A percentile compares a stretch with the other conserved stretches of the same genome.
Evolutionary conservation across 2,113 vertebrate species (phyloP).

Genomic region (Phalacrocorax brasilianus): DNA sequence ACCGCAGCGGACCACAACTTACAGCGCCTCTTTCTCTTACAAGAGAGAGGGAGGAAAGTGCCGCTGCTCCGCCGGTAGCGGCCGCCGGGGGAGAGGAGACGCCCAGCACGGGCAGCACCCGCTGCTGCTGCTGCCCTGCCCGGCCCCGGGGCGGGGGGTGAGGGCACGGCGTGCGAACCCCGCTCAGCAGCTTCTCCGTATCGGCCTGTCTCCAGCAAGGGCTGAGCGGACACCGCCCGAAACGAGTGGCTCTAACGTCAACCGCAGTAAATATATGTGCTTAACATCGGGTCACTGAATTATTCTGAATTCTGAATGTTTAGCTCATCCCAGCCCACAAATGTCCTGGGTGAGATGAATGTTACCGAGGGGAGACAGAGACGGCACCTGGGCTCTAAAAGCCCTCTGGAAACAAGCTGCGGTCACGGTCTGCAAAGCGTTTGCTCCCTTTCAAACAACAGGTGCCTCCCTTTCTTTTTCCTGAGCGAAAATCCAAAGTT

Average conservation of each 20-base stretch:
- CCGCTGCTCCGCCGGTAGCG: accelerated
- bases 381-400: neutral
- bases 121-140: neutral
- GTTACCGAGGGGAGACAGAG: neutral
- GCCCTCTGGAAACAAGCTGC: neutral
- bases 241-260: neutral
- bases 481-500: neutral
- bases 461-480: neutral
- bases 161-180: accelerated
- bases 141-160: accelerated
- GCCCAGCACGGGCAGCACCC: neutral
- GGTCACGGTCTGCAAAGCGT: neutral
- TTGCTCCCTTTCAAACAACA: neutral
- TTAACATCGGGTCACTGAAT: neutral
- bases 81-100: neutral
- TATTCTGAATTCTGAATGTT: neutral
- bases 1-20: neutral
- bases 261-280: accelerated
- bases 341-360: neutral
- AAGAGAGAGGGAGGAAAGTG: neutral
- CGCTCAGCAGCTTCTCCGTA: neutral
- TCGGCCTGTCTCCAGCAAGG: neutral
- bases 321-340: neutral
- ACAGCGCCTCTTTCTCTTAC: neutral
- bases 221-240: neutral